Percentiles rank a stretch among this genome's conserved stretches.
Evolutionary conservation across 2,113 vertebrate genomes (phyloP).

Genomic region (Neopipo cinnamomea): DNA sequence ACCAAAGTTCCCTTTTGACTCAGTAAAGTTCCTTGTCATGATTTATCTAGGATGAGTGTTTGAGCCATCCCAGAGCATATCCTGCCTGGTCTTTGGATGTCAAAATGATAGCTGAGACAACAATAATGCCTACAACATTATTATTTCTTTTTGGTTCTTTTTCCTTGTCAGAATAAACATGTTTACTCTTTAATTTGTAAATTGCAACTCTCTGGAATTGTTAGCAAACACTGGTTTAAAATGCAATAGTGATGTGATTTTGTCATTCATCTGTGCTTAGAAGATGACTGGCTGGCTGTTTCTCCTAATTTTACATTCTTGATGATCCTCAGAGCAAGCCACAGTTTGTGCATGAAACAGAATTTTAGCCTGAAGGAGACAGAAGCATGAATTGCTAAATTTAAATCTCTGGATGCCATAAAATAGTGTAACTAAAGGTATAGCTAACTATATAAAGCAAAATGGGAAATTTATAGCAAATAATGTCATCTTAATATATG

Average conservation of each 20-base stretch:
- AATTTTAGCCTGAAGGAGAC: background rate
- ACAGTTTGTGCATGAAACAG: accelerated
- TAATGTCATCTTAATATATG: background rate
- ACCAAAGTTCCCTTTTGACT: background rate
- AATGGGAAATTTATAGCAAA: background rate
- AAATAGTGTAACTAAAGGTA: background rate
- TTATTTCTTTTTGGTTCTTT: background rate
- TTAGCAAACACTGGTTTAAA: background rate
- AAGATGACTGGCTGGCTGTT: background rate
- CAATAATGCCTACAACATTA: background rate
- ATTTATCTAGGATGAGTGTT: background rate
- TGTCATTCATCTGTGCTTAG: background rate
- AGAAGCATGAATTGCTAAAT: background rate
- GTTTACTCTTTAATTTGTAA: background rate
- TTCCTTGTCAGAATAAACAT: background rate
- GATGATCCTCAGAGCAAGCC: background rate
- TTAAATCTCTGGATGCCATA: background rate
- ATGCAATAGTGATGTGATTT: background rate
- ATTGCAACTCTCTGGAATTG: background rate
- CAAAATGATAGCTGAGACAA: background rate
- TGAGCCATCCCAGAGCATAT: background rate
- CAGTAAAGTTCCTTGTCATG: background rate
- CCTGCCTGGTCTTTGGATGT: background rate
- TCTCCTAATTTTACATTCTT: background rate
- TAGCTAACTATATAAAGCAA: background rate